A percentile compares a stretch with the other conserved stretches of the same genome.
phyloP scores from a whole-genome alignment of 2,797 vertebrate genomes.

The Poecilia velifera region DNA sequence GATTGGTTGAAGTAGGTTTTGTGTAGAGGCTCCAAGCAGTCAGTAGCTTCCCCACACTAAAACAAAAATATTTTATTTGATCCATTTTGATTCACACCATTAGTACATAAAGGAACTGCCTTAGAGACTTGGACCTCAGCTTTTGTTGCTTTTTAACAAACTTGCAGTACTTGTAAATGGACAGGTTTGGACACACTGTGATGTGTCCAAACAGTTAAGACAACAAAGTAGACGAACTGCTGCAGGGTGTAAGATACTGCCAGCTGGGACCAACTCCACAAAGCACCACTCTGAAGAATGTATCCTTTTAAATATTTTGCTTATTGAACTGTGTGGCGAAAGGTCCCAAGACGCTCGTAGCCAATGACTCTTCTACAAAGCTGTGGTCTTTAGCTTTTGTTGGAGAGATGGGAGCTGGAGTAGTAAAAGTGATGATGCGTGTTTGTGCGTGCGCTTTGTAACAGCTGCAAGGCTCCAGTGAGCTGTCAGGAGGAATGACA shows the following conservation, averaged over 20 bases:
- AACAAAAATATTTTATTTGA: not conserved
- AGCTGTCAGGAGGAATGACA: constrained; percentile 63
- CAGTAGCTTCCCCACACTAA: not conserved
- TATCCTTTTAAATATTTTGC: not conserved
- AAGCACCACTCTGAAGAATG: not conserved
- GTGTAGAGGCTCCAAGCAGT: not conserved
- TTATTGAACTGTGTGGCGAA: not conserved
- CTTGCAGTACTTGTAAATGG: not conserved
- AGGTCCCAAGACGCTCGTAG: constrained; percentile 14
- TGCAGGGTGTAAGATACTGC: not conserved
- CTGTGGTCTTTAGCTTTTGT: constrained; percentile 11
- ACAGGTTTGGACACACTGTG: not conserved
- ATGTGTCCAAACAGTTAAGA: not conserved
- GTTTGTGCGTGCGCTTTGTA: constrained; percentile 30
- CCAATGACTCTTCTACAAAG: constrained; percentile 12
- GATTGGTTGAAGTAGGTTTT: not conserved
- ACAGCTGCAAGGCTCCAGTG: constrained; percentile 72
- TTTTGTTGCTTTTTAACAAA: not conserved
- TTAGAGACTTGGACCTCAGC: not conserved
- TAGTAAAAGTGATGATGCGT: constrained; percentile 30
- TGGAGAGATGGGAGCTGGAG: constrained; percentile 27
- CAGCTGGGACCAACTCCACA: not conserved
- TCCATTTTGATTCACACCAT: not conserved
- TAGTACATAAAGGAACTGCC: not conserved
- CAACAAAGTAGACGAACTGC: not conserved